Conservation (phyloP, 2,888 invertebrate genomes). For the Eristalis pertinax region DNA sequence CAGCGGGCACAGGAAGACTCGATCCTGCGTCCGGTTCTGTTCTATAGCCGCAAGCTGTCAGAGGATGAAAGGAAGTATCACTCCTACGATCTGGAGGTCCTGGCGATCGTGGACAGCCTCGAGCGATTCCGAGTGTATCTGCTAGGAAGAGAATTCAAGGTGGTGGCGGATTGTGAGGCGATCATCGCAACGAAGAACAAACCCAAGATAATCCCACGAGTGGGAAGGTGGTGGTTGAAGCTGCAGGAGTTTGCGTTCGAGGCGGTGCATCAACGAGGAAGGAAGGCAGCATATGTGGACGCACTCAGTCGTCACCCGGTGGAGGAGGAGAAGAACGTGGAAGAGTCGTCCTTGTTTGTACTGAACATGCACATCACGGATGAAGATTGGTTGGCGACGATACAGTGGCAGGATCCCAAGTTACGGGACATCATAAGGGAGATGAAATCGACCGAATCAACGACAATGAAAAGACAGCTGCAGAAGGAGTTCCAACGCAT, state of each 20-base stretch:
- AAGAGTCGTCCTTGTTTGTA: background rate
- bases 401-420: slow-evolving; percentile 27
- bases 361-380: slow-evolving; percentile 9
- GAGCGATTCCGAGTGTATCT: slow-evolving; percentile 1
- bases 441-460: background rate
- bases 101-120: slow-evolving; percentile 23
- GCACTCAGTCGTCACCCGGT: slow-evolving; percentile 9
- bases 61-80: slow-evolving; percentile 24
- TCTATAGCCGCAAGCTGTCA: slow-evolving; percentile 1
- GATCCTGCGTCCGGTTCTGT: background rate
- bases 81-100: slow-evolving; percentile 23
- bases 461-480: background rate
- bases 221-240: slow-evolving; percentile 77
- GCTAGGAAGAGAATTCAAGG: slow-evolving; percentile 19
- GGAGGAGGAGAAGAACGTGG: slow-evolving; percentile 12
- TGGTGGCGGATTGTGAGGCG: slow-evolving; percentile 54
- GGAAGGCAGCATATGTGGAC: background rate
- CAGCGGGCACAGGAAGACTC: background rate
- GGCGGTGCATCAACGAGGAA: slow-evolving; percentile 4
- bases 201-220: slow-evolving; percentile 81
- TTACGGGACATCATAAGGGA: background rate
- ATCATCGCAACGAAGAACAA: background rate
- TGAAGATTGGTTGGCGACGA: slow-evolving; percentile 35
- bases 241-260: background rate
- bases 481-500: background rate